Evolutionary conservation across 1,140 invertebrate species (phyloP).

Genomic region (Drosophila malerkotliana): DNA sequence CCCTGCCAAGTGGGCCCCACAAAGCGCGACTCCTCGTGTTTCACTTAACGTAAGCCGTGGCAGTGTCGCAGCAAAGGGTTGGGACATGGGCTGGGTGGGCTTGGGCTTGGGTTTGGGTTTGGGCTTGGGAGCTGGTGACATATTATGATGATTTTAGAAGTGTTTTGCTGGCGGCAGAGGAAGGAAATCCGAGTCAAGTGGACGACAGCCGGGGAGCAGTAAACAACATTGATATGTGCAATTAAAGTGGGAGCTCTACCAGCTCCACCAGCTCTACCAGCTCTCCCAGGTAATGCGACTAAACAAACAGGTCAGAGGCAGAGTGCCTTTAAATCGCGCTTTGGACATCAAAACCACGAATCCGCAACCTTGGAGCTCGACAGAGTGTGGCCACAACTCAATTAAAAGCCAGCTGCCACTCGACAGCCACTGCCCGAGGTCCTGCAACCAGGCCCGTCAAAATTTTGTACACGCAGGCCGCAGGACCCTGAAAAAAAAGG

Average conservation of each 20-base stretch:
- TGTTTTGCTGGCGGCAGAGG: background rate
- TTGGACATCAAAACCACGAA: background rate
- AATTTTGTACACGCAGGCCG: conserved; percentile 12
- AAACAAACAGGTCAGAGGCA: background rate
- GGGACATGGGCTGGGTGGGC: background rate
- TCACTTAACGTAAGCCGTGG: conserved; percentile 33
- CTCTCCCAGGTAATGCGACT: background rate
- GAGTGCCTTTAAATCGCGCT: too few relatives aligned
- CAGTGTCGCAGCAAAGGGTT: conserved; percentile 3
- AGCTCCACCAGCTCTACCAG: background rate
- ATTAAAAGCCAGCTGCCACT: conserved; percentile 24
- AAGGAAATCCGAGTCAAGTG: conserved; percentile 26
- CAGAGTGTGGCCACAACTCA: conserved; percentile 11
- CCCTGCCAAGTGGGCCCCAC: conserved; percentile 1
- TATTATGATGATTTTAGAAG: conserved; percentile 22
- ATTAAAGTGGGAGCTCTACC: conserved; percentile 4
- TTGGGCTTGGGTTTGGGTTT: too few relatives aligned
- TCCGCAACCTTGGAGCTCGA: background rate
- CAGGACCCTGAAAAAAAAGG: conserved; percentile 23
- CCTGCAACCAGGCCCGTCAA: too few relatives aligned
- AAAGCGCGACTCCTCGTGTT: conserved; percentile 39
- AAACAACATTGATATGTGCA: conserved; percentile 13
- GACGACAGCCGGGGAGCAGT: background rate
- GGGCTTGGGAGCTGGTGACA: conserved; percentile 10
- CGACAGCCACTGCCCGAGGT: background rate